These are phyloP conservation scores for Daphoenositta chrysoptera DNA, from an alignment of 2,113 vertebrate genomes.

Conservation along the genomic window DNA sequence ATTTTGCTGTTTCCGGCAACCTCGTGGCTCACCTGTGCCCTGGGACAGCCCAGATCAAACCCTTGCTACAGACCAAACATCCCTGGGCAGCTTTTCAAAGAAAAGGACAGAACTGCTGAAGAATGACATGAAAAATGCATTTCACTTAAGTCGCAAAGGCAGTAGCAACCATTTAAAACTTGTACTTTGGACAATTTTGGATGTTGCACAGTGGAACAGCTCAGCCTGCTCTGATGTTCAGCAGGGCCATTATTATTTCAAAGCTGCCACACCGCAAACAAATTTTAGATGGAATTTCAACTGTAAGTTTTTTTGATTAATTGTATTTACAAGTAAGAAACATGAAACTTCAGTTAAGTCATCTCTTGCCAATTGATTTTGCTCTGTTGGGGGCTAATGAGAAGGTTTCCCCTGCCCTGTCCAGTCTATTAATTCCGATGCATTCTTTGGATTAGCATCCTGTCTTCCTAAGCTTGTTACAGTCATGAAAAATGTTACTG, in stretches of 20 bases:
- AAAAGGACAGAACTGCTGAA: not conserved
- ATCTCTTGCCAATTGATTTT: not conserved
- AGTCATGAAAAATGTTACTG: not conserved
- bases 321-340: not conserved
- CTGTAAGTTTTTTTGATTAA: not conserved
- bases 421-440: not conserved
- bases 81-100: not conserved
- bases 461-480: not conserved
- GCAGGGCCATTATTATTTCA: not conserved
- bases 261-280: not conserved
- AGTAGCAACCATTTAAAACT: not conserved
- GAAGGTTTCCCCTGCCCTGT: not conserved
- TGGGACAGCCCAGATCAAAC: not conserved
- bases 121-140: not conserved
- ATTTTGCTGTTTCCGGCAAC: not conserved
- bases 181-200: not conserved
- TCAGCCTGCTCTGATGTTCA: not conserved
- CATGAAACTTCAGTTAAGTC: not conserved
- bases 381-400: not conserved
- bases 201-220: not conserved
- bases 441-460: not conserved
- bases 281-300: not conserved
- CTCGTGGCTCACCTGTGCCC: not conserved
- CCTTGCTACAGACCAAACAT: not conserved
- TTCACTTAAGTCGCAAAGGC: not conserved